phyloP scores from a whole-genome alignment of 2,113 vertebrate species.

The Chaetorhynchus papuensis region DNA sequence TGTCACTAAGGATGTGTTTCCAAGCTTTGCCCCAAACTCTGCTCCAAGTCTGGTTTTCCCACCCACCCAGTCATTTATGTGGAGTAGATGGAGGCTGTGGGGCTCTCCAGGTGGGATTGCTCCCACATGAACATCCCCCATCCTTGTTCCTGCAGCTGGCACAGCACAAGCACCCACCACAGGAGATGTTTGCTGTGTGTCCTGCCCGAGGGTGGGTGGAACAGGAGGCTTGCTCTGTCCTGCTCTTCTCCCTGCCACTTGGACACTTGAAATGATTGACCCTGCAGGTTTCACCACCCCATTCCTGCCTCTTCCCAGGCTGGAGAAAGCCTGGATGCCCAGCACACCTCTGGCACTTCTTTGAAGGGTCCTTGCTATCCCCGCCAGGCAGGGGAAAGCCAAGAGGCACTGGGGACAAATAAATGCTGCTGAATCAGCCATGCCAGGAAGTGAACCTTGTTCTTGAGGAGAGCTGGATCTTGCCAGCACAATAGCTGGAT shows the following conservation, averaged over 20 bases:
- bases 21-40: background rate
- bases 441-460: background rate
- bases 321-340: background rate
- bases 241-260: background rate
- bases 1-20: background rate
- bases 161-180: rapidly evolving
- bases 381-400: background rate
- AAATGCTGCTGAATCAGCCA: background rate
- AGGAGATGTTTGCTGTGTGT: rapidly evolving
- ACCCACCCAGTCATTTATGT: background rate
- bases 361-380: background rate
- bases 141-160: background rate
- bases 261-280: rapidly evolving
- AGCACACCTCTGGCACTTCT: background rate
- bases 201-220: background rate
- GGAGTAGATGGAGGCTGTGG: background rate
- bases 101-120: background rate
- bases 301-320: background rate
- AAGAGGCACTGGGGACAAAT: background rate
- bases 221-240: background rate
- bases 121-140: rapidly evolving
- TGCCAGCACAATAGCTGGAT: slow-evolving; percentile 50
- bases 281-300: no score
- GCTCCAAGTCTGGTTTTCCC: background rate
- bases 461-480: slow-evolving; percentile 13